phyloP scores from a whole-genome alignment of 1,140 invertebrate species.

The Sminthurinus signatus region DNA sequence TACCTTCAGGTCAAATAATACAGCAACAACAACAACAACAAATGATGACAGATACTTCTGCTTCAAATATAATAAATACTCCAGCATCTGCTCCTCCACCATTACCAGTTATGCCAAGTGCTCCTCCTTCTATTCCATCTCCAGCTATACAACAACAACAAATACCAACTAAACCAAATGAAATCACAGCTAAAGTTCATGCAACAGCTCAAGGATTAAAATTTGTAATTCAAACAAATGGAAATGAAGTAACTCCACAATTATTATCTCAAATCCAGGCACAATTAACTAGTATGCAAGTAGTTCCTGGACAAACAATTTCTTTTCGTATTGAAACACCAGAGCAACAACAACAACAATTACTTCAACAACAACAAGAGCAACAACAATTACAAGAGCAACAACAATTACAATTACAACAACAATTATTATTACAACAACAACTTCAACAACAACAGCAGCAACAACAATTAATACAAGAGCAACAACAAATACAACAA shows the following conservation, averaged over 20 bases:
- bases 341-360: not conserved
- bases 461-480: conserved; percentile 49
- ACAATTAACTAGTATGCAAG: not conserved
- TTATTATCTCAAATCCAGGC: not conserved
- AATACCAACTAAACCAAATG: too few species aligned
- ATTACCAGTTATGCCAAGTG: not conserved
- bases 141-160: not conserved
- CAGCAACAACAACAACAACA: not conserved
- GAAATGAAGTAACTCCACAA: not conserved
- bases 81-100: not conserved
- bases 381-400: not conserved
- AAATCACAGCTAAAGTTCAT: not conserved
- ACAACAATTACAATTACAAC: conserved; percentile 8
- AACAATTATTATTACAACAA: conserved; percentile 4
- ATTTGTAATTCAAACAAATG: not conserved
- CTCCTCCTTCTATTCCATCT: not conserved
- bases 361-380: not conserved
- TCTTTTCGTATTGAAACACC: conserved; percentile 5
- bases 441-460: conserved; percentile 78
- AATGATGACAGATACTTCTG: not conserved
- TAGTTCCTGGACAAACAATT: not conserved
- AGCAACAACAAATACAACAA: not conserved
- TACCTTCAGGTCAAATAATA: not conserved
- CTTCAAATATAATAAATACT: not conserved
- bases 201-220: not conserved